Conservation (phyloP, 2,888 invertebrate genomes). For the Tetranychus truncatus region DNA sequence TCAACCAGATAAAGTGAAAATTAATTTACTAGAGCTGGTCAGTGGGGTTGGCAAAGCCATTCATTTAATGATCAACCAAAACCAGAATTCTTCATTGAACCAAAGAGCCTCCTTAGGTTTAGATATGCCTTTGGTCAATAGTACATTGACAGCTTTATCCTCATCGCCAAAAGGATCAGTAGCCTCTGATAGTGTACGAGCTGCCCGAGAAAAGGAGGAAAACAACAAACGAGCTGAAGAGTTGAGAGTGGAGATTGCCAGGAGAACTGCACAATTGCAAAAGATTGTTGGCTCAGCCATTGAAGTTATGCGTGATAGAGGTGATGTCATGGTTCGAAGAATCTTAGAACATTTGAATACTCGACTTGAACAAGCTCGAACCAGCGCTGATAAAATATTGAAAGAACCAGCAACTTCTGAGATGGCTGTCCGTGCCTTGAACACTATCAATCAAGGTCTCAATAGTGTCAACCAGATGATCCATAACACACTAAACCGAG, state of each 20-base stretch:
- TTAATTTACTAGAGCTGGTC: conserved; percentile 17
- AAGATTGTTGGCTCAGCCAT: conserved; percentile 19
- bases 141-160: not conserved
- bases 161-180: not conserved
- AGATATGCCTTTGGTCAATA: not conserved
- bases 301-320: conserved; percentile 20
- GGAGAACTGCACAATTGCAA: conserved; percentile 19
- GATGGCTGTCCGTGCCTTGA: conserved; percentile 19
- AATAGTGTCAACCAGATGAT: conserved; percentile 17
- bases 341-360: conserved; percentile 18
- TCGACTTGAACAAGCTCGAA: conserved; percentile 20
- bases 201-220: conserved; percentile 13
- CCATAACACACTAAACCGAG: conserved; percentile 16
- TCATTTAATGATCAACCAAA: conserved; percentile 14
- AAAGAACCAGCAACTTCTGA: conserved; percentile 22
- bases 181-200: not conserved
- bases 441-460: conserved; percentile 21
- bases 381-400: conserved; percentile 21
- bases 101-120: not conserved
- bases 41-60: conserved; percentile 18
- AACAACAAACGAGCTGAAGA: conserved; percentile 18
- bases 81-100: not conserved
- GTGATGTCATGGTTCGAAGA: conserved; percentile 18
- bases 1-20: conserved; percentile 13
- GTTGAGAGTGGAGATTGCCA: conserved; percentile 19